Base-by-base conservation (phyloP, 2,888 invertebrate species). In the Drosophila mercatorum region DNA sequence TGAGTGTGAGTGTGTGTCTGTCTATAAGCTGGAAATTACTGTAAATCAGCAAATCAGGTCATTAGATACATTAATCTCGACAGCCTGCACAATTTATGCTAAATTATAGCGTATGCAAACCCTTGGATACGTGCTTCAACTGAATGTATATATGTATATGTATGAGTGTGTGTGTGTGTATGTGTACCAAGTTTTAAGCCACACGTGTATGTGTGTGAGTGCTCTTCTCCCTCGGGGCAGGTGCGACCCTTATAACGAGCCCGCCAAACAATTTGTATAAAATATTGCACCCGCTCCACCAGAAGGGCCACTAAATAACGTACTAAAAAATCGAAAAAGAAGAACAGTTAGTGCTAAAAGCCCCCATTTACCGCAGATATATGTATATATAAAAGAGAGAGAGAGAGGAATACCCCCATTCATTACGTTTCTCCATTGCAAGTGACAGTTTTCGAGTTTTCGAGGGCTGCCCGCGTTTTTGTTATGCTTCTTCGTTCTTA, bases 51-150 rank as follows among this genome's bases (percentile, higher is more conserved):
- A 83, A 89, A 90, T 87, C 89, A 83, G 88, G 89, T 89, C 88
- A 90, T 88, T 90, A 87, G 88, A 87, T 89, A 87, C 90, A 89
- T 90, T 89, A 90, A 90, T 90, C 90, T 87, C 79, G 80, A 90
- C 89, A 87, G 82, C 85, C 81, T 79, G 83, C 79, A 86, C 88
- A 87, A 89, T 87, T 88, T 89, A 85, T 84, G 89, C 78, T 82
- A 87, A 86, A 82, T 89, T 86, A 84, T 86, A 78, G 85, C 49
- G 65, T 69, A 66, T 74, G 77, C 80, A 68, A 66, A 80, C 89
- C 78, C 81, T 58, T 74, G 69, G 67, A 81, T 76, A 64, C 72
- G 41, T 63, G 51, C 58, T 68, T 14, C 28, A 53, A 55, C 31
- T 51, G 49, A 53, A 58, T 61, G 38, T 49, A 22, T 51, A 17